These are phyloP conservation scores for Anolis carolinensis DNA, from an alignment of 2,113 vertebrate genomes.

Conservation along the genomic window DNA sequence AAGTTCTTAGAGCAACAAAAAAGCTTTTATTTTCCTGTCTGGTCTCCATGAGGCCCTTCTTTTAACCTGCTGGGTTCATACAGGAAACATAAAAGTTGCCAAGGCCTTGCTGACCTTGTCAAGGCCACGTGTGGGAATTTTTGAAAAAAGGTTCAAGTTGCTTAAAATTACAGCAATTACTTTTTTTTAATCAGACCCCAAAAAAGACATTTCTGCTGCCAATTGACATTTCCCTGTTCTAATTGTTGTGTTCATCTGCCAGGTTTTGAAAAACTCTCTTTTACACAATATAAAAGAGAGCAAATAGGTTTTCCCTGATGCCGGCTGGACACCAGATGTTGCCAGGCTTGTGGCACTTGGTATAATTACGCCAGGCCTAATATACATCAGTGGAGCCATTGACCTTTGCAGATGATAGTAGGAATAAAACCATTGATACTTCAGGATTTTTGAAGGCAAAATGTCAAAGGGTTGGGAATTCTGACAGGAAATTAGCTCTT, in stretches of 20 bases:
- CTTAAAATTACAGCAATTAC: constrained; percentile 95
- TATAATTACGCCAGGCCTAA: constrained; percentile 72
- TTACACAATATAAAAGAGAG: background rate
- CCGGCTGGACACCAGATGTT: constrained; percentile 73
- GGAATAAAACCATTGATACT: constrained; percentile 77
- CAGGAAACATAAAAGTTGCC: constrained; percentile 77
- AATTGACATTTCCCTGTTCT: constrained; percentile 64
- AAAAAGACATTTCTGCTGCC: constrained; percentile 71
- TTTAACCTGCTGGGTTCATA: constrained; percentile 74
- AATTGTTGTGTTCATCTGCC: constrained; percentile 70
- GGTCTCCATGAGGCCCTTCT: constrained; percentile 63
- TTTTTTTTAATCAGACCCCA: constrained; percentile 74
- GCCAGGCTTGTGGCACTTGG: constrained; percentile 53
- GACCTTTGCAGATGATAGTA: constrained; percentile 76
- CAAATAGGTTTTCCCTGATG: constrained; percentile 55
- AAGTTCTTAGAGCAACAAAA: constrained; percentile 62
- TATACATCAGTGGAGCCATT: constrained; percentile 77
- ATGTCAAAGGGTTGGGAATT: constrained; percentile 81
- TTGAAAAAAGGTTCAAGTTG: constrained; percentile 84
- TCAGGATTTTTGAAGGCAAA: constrained; percentile 78
- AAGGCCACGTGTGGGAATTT: constrained; percentile 91
- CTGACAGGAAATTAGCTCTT: constrained; percentile 76
- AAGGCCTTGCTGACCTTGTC: constrained; percentile 86
- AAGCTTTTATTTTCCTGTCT: constrained; percentile 67
- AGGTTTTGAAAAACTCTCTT: constrained; percentile 61